Conservation (phyloP, 2,113 vertebrate species). For the Phaethornis superciliosus region DNA sequence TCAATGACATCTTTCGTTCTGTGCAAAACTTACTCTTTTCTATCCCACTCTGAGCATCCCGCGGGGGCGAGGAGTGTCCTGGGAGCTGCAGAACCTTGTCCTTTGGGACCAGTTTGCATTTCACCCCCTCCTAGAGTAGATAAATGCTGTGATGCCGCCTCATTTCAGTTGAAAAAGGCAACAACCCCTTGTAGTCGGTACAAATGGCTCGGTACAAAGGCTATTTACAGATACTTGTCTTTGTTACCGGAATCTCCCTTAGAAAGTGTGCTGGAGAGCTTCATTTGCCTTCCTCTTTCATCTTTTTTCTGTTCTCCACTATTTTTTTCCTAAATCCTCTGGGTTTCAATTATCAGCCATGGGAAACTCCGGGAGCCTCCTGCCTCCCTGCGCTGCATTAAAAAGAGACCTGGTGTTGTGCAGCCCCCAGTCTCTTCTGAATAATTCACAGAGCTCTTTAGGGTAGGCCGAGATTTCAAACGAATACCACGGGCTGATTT, state of each 20-base stretch:
- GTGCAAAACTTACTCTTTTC: background rate
- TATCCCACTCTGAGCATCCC: background rate
- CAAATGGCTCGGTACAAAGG: background rate
- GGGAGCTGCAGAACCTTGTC: background rate
- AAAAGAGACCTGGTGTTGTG: background rate
- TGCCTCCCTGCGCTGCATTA: background rate
- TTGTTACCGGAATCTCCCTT: background rate
- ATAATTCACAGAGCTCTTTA: background rate
- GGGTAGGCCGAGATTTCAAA: background rate
- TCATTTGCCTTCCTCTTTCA: constrained; percentile 37
- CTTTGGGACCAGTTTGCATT: rapidly evolving
- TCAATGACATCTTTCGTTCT: background rate
- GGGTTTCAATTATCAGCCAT: constrained; percentile 57
- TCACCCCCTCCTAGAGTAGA: background rate
- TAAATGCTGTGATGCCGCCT: background rate
- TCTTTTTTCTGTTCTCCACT: constrained; percentile 20
- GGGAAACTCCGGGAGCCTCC: background rate
- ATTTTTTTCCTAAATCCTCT: background rate
- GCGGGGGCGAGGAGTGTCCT: background rate
- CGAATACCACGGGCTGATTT: background rate
- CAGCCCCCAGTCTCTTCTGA: background rate
- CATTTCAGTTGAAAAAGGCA: background rate
- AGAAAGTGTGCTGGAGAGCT: background rate
- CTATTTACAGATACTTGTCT: background rate
- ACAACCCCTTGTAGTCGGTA: background rate